Conservation (phyloP, 64 coral and sea anemone genomes). For the Platygyra sinensis region DNA sequence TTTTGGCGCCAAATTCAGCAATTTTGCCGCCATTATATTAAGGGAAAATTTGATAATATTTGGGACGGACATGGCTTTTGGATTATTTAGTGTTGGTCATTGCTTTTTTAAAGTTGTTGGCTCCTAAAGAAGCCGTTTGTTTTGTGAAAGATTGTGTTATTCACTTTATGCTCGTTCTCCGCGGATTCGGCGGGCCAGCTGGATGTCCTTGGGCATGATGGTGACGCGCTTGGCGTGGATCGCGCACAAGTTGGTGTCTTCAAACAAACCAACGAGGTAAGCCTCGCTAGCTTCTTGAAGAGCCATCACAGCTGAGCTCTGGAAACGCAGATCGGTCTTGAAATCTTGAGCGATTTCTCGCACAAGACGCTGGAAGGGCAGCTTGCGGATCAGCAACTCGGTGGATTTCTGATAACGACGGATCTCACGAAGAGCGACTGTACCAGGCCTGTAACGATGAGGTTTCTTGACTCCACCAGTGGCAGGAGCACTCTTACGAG, state of each 20-base stretch:
- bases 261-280: conserved; percentile 93
- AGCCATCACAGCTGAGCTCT: conserved; percentile 89
- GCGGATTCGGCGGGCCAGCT: conserved; percentile 84
- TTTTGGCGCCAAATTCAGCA: too few species aligned
- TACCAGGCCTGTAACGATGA: conserved; percentile 95
- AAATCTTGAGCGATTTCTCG: conserved; percentile 94
- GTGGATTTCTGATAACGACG: conserved; percentile 94
- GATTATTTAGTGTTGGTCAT: too few species aligned
- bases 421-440: conserved; percentile 96
- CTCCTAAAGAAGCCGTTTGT: neutral
- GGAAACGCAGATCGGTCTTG: conserved; percentile 92
- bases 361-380: conserved; percentile 92
- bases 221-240: conserved; percentile 97
- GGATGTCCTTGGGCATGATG: conserved; percentile 96
- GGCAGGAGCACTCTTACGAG: conserved; percentile 18
- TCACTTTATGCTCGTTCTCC: conserved; percentile 34
- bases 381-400: conserved; percentile 88
- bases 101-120: neutral
- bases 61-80: too few species aligned
- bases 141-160: too few species aligned
- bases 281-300: conserved; percentile 90
- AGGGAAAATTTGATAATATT: too few species aligned
- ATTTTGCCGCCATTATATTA: too few species aligned
- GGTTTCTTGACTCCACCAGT: conserved; percentile 70
- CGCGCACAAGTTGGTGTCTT: conserved; percentile 98